A percentile compares a stretch with the other conserved stretches of the same genome.
Evolutionary conservation across 2,113 vertebrate species (phyloP).

Genomic region (Notothenia rossii): DNA sequence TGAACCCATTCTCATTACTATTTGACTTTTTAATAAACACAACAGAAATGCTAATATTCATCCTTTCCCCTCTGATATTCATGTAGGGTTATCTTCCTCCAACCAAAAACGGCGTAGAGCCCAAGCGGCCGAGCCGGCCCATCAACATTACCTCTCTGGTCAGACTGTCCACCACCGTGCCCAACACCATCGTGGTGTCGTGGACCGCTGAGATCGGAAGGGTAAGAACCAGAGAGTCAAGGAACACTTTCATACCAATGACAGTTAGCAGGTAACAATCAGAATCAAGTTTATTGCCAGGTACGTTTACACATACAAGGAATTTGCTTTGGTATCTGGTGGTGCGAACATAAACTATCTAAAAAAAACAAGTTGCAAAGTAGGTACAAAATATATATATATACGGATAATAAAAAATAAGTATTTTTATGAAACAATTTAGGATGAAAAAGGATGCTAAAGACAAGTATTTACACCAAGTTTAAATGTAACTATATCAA

Average conservation of each 20-base stretch:
- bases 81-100: slow-evolving; percentile 97
- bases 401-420: no score
- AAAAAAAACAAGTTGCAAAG: no score
- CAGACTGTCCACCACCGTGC: slow-evolving; percentile 95
- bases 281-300: no score
- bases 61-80: not conserved
- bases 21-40: not conserved
- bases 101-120: slow-evolving; percentile 99
- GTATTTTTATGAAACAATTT: no score
- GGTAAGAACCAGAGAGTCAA: slow-evolving; percentile 79
- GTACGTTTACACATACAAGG: no score
- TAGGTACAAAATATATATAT: no score
- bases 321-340: no score
- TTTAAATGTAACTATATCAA: no score
- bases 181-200: slow-evolving; percentile 97
- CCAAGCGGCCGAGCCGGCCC: slow-evolving; percentile 98
- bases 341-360: no score
- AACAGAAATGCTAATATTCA: not conserved
- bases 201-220: slow-evolving; percentile 98
- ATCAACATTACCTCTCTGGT: slow-evolving; percentile 99
- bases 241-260: not conserved
- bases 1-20: not conserved
- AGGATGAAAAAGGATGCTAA: no score
- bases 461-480: no score
- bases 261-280: not conserved